Conservation (phyloP, 2,888 invertebrate genomes). For the Agrilus biguttatus region DNA sequence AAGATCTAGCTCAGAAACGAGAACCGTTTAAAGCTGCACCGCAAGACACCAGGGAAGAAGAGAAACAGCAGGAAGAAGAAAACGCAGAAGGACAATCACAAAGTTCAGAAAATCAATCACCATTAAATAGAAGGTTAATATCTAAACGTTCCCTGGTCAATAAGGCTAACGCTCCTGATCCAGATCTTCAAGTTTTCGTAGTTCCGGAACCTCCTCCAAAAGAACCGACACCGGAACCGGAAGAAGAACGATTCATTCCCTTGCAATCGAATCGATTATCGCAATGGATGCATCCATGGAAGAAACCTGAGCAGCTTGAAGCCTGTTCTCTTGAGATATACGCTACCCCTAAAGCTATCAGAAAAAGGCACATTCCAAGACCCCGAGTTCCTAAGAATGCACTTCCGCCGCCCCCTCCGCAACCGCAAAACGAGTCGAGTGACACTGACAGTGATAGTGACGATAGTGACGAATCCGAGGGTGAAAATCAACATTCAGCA, state of each 20-base stretch:
- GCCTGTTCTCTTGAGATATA: constrained; percentile 27
- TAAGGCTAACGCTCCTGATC: constrained; percentile 24
- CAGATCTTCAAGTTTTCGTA: constrained; percentile 25
- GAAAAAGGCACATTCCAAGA: constrained; percentile 26
- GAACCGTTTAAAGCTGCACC: constrained; percentile 13
- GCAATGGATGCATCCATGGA: constrained; percentile 26
- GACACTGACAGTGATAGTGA: constrained; percentile 21
- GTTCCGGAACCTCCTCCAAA: constrained; percentile 25
- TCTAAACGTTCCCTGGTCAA: constrained; percentile 28
- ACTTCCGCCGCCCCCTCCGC: constrained; percentile 5
- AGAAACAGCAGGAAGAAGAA: neutral
- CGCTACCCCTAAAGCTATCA: constrained; percentile 29
- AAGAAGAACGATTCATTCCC: constrained; percentile 28
- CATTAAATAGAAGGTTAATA: constrained; percentile 13
- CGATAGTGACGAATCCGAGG: constrained; percentile 14
- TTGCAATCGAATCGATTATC: constrained; percentile 28
- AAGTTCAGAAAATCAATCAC: neutral
- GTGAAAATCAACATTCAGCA: constrained; percentile 20
- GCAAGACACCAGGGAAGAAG: neutral
- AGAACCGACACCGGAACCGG: constrained; percentile 27
- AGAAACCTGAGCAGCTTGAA: constrained; percentile 28
- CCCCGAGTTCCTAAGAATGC: constrained; percentile 14
- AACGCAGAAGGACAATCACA: neutral
- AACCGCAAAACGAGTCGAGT: constrained; percentile 9
- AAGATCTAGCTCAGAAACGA: constrained; percentile 28